Percentiles rank a stretch among this genome's conserved stretches.
Conservation (phyloP, 2,797 vertebrate species). For the Sebastes alutus region DNA sequence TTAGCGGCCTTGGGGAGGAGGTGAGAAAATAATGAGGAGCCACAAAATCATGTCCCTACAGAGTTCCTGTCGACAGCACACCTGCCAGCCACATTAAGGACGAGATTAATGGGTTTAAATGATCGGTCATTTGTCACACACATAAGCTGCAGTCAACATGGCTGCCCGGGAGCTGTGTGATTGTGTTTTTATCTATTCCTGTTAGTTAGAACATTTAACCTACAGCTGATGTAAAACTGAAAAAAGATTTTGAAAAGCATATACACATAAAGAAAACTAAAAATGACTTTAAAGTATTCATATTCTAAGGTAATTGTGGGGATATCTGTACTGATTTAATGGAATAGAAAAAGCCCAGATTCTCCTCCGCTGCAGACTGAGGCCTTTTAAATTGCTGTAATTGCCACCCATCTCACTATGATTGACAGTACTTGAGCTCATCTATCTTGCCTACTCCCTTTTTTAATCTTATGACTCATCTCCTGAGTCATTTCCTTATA, state of each 20-base stretch:
- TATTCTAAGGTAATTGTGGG: not conserved
- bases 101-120: conserved; percentile 36
- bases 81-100: conserved; percentile 30
- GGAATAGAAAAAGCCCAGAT: not conserved
- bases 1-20: not conserved
- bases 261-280: not conserved
- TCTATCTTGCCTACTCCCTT: not conserved
- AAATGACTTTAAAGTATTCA: not conserved
- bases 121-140: conserved; percentile 39
- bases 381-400: not conserved
- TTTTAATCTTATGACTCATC: conserved; percentile 9
- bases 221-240: not conserved
- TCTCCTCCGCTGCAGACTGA: not conserved
- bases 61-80: conserved; percentile 17
- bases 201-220: not conserved
- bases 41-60: not conserved
- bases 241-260: not conserved
- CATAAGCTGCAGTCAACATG: conserved; percentile 10
- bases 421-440: not conserved
- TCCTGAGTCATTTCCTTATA: conserved; percentile 7
- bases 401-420: not conserved
- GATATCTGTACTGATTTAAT: not conserved
- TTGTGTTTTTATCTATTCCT: not conserved
- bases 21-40: conserved; percentile 36
- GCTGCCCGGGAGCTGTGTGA: not conserved